Evolutionary conservation across 2,888 invertebrate species (phyloP).

Genomic region (Scaptomyza flava): DNA sequence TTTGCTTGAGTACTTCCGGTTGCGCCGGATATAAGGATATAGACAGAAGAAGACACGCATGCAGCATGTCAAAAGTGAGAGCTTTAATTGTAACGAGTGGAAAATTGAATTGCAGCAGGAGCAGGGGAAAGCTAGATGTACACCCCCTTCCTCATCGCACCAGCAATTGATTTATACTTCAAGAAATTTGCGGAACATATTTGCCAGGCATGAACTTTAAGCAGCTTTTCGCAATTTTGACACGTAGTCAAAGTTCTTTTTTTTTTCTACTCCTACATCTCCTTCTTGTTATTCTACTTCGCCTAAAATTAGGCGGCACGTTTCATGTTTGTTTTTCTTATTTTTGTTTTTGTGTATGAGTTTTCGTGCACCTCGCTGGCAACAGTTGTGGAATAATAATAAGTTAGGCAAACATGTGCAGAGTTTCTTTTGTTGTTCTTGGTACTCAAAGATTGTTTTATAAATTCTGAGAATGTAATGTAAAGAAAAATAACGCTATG

Average conservation of each 20-base stretch:
- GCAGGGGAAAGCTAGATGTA: not conserved
- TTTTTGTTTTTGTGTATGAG: constrained; percentile 28
- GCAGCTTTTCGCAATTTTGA: constrained; percentile 49
- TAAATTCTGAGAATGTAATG: constrained; percentile 2
- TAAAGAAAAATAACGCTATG: not conserved
- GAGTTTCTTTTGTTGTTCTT: not conserved
- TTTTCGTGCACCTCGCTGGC: constrained; percentile 42
- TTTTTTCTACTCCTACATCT: not conserved
- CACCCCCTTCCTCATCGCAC: constrained; percentile 2
- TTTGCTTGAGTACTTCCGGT: constrained; percentile 77
- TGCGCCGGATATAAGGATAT: constrained; percentile 62
- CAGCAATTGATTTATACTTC: constrained; percentile 52
- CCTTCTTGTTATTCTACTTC: constrained; percentile 10
- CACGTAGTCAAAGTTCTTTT: constrained; percentile 44
- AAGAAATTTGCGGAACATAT: constrained; percentile 48
- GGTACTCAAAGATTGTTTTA: constrained; percentile 12
- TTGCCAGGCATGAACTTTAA: constrained; percentile 43
- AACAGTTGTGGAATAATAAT: constrained; percentile 73
- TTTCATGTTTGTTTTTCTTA: constrained; percentile 34
- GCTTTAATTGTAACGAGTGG: constrained; percentile 70
- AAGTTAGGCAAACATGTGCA: constrained; percentile 51
- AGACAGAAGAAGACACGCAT: constrained; percentile 40
- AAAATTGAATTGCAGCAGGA: constrained; percentile 65
- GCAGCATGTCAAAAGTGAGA: constrained; percentile 34
- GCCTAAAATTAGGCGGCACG: constrained; percentile 71